These are phyloP conservation scores for Oasisia sp. DNA, from an alignment of 2,888 invertebrate species.

Conservation along the genomic window DNA sequence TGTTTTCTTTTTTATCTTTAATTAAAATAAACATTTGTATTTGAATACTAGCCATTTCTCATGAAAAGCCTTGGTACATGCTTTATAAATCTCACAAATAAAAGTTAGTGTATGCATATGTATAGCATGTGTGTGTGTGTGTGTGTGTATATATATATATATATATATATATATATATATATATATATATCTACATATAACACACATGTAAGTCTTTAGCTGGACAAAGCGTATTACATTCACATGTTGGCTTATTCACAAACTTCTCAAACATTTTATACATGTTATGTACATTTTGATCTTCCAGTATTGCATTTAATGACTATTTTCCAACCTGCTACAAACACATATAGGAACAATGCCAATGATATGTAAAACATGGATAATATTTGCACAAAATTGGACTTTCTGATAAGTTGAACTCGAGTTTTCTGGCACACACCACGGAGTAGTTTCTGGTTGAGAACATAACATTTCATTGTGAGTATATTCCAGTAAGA, in stretches of 20 bases:
- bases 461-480: neutral
- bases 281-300: neutral
- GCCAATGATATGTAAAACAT: neutral
- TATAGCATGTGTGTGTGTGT: too few species aligned
- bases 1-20: neutral
- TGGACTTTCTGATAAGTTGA: neutral
- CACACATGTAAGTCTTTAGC: neutral
- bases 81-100: neutral
- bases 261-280: neutral
- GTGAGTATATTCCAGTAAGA: constrained; percentile 13
- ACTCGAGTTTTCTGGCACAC: neutral
- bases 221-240: neutral
- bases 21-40: neutral
- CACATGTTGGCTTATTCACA: neutral
- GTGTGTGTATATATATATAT: too few species aligned
- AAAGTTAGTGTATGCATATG: neutral
- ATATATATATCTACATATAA: neutral
- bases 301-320: neutral
- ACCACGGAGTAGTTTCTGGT: neutral
- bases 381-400: neutral
- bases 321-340: too few species aligned
- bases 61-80: neutral
- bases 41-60: neutral
- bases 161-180: too few species aligned
- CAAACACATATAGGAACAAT: too few species aligned